Percentiles rank a stretch among this genome's conserved stretches.
These are phyloP conservation scores for Apaloderma vittatum DNA, from an alignment of 2,113 vertebrate species.

Conservation along the genomic window DNA sequence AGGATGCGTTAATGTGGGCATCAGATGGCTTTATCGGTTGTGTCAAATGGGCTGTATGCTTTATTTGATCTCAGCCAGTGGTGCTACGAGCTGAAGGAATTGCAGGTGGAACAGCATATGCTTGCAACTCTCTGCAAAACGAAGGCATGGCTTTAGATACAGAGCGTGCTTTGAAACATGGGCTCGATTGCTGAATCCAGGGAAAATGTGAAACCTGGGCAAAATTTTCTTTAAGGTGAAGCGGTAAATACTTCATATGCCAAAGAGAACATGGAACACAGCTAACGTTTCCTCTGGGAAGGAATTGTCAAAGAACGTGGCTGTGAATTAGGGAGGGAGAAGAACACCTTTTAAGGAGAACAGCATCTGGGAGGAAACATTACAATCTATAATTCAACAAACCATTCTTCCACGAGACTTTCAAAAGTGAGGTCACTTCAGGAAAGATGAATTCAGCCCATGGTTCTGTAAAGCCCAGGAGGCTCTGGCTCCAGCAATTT, in stretches of 20 bases:
- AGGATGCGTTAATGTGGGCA: background rate
- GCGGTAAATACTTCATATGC: accelerated
- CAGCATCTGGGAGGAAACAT: background rate
- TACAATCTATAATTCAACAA: background rate
- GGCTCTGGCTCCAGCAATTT: background rate
- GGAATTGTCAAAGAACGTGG: background rate
- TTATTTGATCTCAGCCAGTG: background rate
- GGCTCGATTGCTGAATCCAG: background rate
- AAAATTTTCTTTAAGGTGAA: background rate
- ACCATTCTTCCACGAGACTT: background rate
- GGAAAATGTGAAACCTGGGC: background rate
- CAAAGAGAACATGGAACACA: background rate
- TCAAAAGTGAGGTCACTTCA: background rate
- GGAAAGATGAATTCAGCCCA: background rate
- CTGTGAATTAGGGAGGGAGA: background rate
- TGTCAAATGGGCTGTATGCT: background rate
- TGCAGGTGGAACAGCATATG: background rate
- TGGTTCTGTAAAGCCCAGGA: background rate
- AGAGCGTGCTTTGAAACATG: background rate
- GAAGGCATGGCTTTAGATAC: background rate
- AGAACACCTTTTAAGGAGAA: background rate
- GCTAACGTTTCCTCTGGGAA: background rate
- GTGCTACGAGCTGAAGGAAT: background rate
- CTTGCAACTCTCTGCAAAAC: background rate
- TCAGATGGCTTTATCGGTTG: background rate